Conservation (phyloP, 2,797 vertebrate genomes). For the Euphonia xanthogaster region DNA sequence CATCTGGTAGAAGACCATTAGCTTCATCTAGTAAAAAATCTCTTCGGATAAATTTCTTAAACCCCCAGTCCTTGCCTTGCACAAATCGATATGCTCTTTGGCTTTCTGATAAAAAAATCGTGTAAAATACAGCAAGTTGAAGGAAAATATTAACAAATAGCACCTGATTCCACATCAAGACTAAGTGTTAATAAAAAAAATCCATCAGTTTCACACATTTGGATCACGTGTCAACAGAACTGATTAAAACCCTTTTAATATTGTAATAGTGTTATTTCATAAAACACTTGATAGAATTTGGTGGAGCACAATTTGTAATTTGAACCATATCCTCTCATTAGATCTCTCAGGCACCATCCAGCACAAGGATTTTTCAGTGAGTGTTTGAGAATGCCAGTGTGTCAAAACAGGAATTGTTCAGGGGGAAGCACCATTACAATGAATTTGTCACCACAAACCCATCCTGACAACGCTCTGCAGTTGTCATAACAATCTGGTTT, state of each 20-base stretch:
- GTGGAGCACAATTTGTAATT: background rate
- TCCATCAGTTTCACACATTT: background rate
- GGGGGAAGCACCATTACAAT: conserved; percentile 6
- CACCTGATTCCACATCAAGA: background rate
- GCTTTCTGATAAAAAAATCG: conserved; percentile 85
- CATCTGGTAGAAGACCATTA: conserved; percentile 96
- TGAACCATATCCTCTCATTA: background rate
- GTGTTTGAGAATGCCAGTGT: background rate
- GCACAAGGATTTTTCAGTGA: background rate
- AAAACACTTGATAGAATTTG: background rate
- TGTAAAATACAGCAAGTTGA: background rate
- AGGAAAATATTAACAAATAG: background rate
- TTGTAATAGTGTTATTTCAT: background rate
- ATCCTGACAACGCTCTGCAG: conserved; percentile 23
- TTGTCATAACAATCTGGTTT: conserved; percentile 40
- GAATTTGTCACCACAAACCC: conserved; percentile 33
- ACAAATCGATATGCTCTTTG: conserved; percentile 99
- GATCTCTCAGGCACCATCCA: background rate
- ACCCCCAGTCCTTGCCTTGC: conserved; percentile 99
- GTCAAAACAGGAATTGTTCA: conserved; percentile 32
- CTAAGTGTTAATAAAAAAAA: background rate
- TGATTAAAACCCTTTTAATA: background rate
- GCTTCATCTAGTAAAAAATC: conserved; percentile 98
- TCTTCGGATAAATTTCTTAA: conserved; percentile 98
- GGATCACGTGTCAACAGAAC: background rate